Percentiles rank a stretch among this genome's conserved stretches.
Evolutionary conservation across 2,113 vertebrate genomes (phyloP).

Genomic region (Cyphomyrus plagiostoma): DNA sequence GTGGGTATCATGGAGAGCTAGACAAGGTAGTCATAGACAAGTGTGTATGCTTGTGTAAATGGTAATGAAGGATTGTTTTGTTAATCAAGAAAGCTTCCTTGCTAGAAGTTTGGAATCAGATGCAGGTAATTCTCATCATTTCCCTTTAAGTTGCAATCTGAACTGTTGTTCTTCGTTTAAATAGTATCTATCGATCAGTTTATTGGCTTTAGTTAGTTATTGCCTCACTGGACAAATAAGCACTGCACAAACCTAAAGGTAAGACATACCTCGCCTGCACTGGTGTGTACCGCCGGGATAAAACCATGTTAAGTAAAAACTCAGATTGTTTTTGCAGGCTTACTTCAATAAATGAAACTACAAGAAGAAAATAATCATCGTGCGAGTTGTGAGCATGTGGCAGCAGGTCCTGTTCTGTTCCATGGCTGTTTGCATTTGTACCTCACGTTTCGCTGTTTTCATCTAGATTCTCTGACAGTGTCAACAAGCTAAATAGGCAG

Average conservation of each 20-base stretch:
- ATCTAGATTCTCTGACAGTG: neutral
- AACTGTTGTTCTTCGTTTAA: neutral
- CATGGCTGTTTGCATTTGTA: neutral
- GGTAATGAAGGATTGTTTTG: neutral
- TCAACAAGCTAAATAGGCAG: neutral
- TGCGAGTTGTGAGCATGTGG: neutral
- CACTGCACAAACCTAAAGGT: neutral
- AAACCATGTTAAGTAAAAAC: neutral
- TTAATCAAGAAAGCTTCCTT: neutral
- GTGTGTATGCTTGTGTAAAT: neutral
- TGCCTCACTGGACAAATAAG: slow-evolving; percentile 3
- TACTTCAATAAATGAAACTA: neutral
- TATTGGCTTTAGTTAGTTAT: slow-evolving; percentile 10
- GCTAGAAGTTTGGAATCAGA: neutral
- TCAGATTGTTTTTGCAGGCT: slow-evolving; percentile 4
- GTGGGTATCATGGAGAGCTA: neutral
- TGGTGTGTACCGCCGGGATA: neutral
- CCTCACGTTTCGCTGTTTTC: neutral
- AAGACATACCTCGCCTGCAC: neutral
- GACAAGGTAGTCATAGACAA: neutral
- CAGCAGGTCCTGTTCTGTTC: neutral
- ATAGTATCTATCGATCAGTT: neutral
- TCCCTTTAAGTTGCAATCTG: neutral
- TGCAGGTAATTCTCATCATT: neutral
- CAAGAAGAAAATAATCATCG: neutral